These are phyloP conservation scores for Drymonia ruficornis DNA, from an alignment of 2,888 invertebrate species.

Conservation along the genomic window DNA sequence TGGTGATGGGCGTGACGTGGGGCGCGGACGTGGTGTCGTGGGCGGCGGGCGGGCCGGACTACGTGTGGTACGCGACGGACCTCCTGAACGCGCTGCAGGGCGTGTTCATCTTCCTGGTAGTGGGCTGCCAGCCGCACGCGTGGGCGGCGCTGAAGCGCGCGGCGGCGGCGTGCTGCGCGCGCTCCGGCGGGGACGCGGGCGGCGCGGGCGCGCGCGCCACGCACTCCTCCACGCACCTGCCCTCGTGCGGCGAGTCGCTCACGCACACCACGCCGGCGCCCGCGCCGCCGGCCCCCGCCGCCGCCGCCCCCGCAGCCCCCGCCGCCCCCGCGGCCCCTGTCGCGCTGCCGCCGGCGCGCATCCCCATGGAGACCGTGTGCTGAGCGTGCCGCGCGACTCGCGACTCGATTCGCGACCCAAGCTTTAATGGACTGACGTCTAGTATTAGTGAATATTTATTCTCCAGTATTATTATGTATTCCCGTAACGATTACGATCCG, in stretches of 20 bases:
- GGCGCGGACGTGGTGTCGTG: constrained; percentile 93
- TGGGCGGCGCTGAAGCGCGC: constrained; percentile 71
- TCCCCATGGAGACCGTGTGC: constrained; percentile 87
- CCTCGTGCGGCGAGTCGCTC: constrained; percentile 91
- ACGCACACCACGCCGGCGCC: constrained; percentile 89
- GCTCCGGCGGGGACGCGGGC: constrained; percentile 77
- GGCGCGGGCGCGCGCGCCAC: constrained; percentile 60
- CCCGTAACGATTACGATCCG: constrained; percentile 57
- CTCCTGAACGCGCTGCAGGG: constrained; percentile 94
- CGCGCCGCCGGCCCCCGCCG: constrained; percentile 86
- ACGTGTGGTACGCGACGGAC: constrained; percentile 93
- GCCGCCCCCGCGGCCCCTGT: constrained; percentile 64
- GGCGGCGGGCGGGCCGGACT: constrained; percentile 92
- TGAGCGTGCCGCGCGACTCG: constrained; percentile 50
- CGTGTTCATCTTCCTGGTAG: constrained; percentile 94
- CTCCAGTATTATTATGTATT: constrained; percentile 79
- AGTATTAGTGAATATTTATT: constrained; percentile 62
- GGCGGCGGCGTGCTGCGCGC: constrained; percentile 81
- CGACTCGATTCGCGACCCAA: constrained; percentile 10
- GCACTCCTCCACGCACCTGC: constrained; percentile 92
- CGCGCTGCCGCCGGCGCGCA: constrained; percentile 68
- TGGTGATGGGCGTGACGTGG: constrained; percentile 83
- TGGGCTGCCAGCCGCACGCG: constrained; percentile 95
- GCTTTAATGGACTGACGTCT: constrained; percentile 49
- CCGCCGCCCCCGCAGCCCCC: constrained; percentile 80